Conservation (phyloP, 2,888 invertebrate species). For the Drosophila histrio region DNA sequence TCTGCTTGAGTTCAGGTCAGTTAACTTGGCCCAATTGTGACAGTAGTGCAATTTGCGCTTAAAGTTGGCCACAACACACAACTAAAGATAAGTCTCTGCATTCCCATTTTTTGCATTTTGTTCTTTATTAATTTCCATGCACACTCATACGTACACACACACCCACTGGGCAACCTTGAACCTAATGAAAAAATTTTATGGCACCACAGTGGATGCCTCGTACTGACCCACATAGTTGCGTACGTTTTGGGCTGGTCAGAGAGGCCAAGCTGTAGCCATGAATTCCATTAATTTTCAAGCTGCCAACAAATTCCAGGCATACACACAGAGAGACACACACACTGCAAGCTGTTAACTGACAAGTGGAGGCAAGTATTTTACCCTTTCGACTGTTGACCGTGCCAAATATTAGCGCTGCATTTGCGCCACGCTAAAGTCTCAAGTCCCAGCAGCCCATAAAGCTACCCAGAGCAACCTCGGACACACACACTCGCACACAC, state of each 20-base stretch:
- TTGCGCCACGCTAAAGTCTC: conserved; percentile 48
- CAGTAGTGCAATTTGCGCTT: conserved; percentile 61
- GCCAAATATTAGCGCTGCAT: conserved; percentile 71
- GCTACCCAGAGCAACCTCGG: conserved; percentile 11
- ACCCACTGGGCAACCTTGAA: conserved; percentile 70
- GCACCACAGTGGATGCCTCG: conserved; percentile 54
- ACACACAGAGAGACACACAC: conserved; percentile 16
- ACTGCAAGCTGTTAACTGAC: conserved; percentile 29
- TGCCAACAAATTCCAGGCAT: conserved; percentile 65
- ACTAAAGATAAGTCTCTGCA: not conserved
- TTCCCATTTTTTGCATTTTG: not conserved
- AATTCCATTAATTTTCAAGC: conserved; percentile 80
- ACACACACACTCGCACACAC: conserved; percentile 19
- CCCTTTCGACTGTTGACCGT: conserved; percentile 66
- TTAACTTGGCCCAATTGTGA: conserved; percentile 49
- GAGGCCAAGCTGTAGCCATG: conserved; percentile 70
- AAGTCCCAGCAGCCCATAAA: conserved; percentile 52
- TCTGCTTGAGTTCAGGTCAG: conserved; percentile 25
- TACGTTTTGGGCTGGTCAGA: conserved; percentile 59
- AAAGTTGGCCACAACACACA: conserved; percentile 1
- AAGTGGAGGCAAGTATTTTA: conserved; percentile 64
- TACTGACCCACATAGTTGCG: conserved; percentile 71
- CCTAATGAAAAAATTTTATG: conserved; percentile 78
- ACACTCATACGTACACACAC: conserved; percentile 21
- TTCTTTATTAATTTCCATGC: conserved; percentile 66